Evolutionary conservation across 1,140 invertebrate genomes (phyloP), one percentile per base, ranked within the genome.

Genomic region (Oryctes rhinoceros): DNA sequence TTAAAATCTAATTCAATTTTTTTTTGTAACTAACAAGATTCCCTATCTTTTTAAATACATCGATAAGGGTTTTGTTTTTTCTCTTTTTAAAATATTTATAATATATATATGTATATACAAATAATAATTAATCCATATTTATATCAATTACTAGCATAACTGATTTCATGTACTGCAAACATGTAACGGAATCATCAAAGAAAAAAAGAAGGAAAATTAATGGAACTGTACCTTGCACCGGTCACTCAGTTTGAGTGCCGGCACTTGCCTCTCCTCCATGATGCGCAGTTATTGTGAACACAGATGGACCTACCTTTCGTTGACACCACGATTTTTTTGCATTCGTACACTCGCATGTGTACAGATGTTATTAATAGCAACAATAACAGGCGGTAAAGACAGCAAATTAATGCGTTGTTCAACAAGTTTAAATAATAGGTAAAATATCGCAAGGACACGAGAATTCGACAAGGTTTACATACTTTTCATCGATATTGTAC

Each of bases 151-250:
- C 1, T 67, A 67, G 30, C 18, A 30, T 18, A 35, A 18, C 6
- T 20, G 10, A 67, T 67, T 24, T 47, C n/a, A 53, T 76, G 74
- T 76, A 76, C 74, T 76, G 74, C 74, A 76, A 76, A 76, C 74
- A 76, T 76, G 74, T 76, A 39, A 44, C 74, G 30, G 13, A 18
- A 76, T 76, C 18, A 44, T 20, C 13, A 24, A 71, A 24, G 11
- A 20, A 71, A 71, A 30, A 76, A 76, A 39, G 44, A 76, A 44
- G 11, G n/a, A 76, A 47, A 76, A 76, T 76, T 35, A 44, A 30
- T 76, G 74, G 35, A 88, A 90, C 90, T 88, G 90, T 91, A 91
- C 90, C 90, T 91, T 89, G 90, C 89, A 90, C 90, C 88, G 88
- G 89, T 89, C 90, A 87, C 90, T 91, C 90, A 79, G 89, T 89